Evolutionary conservation across 2,888 invertebrate genomes (phyloP).

Genomic region (Amblyjoppa proteus): DNA sequence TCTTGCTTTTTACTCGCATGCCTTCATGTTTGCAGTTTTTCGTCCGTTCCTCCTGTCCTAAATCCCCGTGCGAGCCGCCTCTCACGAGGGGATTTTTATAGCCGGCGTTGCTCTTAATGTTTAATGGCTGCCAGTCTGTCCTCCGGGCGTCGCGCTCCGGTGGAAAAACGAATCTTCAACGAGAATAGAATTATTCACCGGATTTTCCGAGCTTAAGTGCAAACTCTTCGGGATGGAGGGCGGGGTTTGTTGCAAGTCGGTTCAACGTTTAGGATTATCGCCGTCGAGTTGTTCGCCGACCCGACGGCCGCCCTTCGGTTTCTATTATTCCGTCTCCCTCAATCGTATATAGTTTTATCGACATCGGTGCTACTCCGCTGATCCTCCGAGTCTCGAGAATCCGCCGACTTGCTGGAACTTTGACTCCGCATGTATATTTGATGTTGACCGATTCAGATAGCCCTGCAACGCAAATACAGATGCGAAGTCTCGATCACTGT

Average conservation of each 20-base stretch:
- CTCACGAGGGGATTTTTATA: conserved; percentile 73
- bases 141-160: conserved; percentile 36
- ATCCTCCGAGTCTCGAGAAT: neutral
- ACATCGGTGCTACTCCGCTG: neutral
- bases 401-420: neutral
- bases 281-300: conserved; percentile 33
- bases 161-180: conserved; percentile 59
- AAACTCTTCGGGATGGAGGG: conserved; percentile 29
- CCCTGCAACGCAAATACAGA: neutral
- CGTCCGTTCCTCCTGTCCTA: conserved; percentile 46
- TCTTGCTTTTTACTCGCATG: neutral
- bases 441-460: neutral
- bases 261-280: conserved; percentile 70
- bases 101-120: conserved; percentile 76
- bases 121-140: conserved; percentile 73
- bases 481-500: neutral
- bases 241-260: conserved; percentile 66
- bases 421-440: neutral
- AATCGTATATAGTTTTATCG: conserved; percentile 1
- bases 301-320: conserved; percentile 22
- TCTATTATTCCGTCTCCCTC: neutral
- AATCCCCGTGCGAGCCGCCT: conserved; percentile 24
- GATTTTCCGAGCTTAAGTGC: conserved; percentile 70
- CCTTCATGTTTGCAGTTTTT: conserved; percentile 18
- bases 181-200: conserved; percentile 73